Base-by-base conservation (phyloP, 2,113 vertebrate genomes). In the Delphinapterus leucas region DNA sequence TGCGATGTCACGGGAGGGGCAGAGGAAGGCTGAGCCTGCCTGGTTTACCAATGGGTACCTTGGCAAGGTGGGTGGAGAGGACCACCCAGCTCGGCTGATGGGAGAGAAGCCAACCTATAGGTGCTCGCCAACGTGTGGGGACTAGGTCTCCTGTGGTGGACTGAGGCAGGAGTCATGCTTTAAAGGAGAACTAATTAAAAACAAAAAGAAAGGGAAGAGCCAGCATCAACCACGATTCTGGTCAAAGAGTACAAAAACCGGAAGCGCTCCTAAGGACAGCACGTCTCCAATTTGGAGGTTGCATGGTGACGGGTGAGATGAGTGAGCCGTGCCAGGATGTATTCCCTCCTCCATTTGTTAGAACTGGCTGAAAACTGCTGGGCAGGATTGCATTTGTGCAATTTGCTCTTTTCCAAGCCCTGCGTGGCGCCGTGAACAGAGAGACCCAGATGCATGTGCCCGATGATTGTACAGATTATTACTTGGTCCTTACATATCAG, bases 251-350 rank as follows among this genome's bases (percentile, higher is more conserved):
- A 13, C 47, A 68, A 80, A 41, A 5, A 28, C 31, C 0, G 0
- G 33, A 11, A 28, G 21, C 23, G 15, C 8, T 44, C 11, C 47
- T 44, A 76, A 85, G 41, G 63, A 23, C 1, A 70, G 60, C 33
- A n/a, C 2, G 33, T 12, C 13, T 8, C 6, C 12, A 23, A 8
- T 61, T 84, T 36, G 28, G 10, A 13, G 3, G 58, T 25, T 36
- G 25, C 10, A 0, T 20, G 20, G 38, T 6, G 15, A 92, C 49
- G 9, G 5, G 8, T 4, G 20, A 71, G 23, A 26, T 6, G 10
- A 3, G 6, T 9, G 0, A 20, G 0, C 1, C 3, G 41, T 13
- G 5, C 0, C 8, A 53, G 3, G 53, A 76, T 18, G 28, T 2
- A 3, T 6, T 8, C 33, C 49, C 0, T 31, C 67, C 13, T 12